Conservation (phyloP, 1,140 invertebrate species). For the Eubasilissa regina region DNA sequence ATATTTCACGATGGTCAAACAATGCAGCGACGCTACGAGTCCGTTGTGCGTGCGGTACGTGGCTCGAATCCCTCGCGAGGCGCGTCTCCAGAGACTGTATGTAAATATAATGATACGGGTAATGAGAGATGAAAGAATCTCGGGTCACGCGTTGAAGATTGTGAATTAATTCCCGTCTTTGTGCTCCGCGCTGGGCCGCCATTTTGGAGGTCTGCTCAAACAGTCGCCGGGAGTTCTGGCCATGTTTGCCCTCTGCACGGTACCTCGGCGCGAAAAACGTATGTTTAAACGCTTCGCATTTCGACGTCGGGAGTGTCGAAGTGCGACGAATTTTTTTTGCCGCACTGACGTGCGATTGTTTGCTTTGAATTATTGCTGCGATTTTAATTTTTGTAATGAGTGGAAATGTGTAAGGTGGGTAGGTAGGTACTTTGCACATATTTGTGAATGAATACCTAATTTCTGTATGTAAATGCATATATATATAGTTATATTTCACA, state of each 20-base stretch:
- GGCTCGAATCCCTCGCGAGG: slow-evolving; percentile 32
- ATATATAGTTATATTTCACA: no score
- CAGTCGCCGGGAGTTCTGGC: not conserved
- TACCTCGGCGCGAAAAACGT: not conserved
- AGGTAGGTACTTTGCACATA: no score
- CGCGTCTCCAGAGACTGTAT: slow-evolving; percentile 10
- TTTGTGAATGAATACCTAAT: no score
- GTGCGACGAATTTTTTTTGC: not conserved
- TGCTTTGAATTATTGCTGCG: slow-evolving; percentile 21
- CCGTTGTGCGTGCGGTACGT: slow-evolving; percentile 48
- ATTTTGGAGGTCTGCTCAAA: slow-evolving; percentile 22
- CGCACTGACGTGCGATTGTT: not conserved
- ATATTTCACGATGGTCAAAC: slow-evolving; percentile 44
- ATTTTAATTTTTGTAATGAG: not conserved
- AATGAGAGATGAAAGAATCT: slow-evolving; percentile 36
- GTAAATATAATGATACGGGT: slow-evolving; percentile 28
- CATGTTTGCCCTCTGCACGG: not conserved
- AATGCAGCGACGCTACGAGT: slow-evolving; percentile 38
- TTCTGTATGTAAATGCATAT: no score
- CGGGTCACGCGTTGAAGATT: slow-evolving; percentile 36
- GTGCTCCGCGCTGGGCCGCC: slow-evolving; percentile 18
- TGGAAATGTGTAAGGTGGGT: no score
- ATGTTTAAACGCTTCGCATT: not conserved
- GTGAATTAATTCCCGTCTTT: slow-evolving; percentile 41
- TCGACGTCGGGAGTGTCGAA: not conserved